Base-by-base conservation (phyloP, 1,140 invertebrate genomes). In the Bombus pascuorum region DNA sequence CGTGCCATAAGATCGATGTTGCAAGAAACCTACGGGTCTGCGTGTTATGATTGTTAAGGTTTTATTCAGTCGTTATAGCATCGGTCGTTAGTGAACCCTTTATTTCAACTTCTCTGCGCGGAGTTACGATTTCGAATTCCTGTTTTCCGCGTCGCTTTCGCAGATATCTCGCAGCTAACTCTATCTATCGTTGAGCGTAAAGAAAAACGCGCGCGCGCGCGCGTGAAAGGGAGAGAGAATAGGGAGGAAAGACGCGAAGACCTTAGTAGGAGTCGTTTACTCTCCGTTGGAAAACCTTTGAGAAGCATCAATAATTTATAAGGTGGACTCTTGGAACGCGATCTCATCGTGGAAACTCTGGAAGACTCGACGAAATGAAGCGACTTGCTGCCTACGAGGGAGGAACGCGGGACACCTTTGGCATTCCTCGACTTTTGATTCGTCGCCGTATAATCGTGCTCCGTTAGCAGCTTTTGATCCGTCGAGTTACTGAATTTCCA, bases 1-100 rank as follows among this genome's bases (percentile, higher is more conserved):
- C 88, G 72, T 65, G 78, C 59, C 82, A 77, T 53, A 86, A 89
- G 88, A 89, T 89, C 87, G 87, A 89, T 89, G 88, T 86, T 88
- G 80, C 84, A 89, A 89, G 88, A 89, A 89, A 89, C 72, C 73
- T 66, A 77, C 84, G 65, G 84, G 84, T 62, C 76, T 42, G 62
- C 66, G 83, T 65, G 87, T 81, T 62, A 42, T 44, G 76, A 89
- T 89, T 89, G 88, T 86, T 83, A 81, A 83, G 78, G 65, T 86
- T 86, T 89, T 86, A 86, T 89, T 89, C 73, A 79, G 68, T 53
- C 62, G 74, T 87, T 84, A 83, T 86, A 76, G 87, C 88, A 75
- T 88, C 84, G 76, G 84, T 89, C 81, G 70, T 89, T 89, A 80
- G 79, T 28, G 79, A 73, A n/a, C 34, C 39, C 72, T 39, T 76